Conservation (phyloP, 2,888 invertebrate genomes). For the Platypus cylindrus region DNA sequence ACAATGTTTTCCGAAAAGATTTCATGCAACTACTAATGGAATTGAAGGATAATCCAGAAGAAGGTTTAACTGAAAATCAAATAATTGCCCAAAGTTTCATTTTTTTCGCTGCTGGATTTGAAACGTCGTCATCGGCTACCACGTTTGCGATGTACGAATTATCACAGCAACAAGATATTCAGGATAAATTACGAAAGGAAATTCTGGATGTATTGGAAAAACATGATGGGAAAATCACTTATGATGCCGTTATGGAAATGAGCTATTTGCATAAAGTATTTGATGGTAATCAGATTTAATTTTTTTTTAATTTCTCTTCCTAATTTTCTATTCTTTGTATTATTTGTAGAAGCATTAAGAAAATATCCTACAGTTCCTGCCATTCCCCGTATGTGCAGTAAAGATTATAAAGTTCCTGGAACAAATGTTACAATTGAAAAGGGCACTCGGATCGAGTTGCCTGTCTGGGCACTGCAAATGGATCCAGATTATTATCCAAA, state of each 20-base stretch:
- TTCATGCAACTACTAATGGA: conserved; percentile 41
- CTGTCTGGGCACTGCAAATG: conserved; percentile 20
- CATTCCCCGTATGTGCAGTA: conserved; percentile 18
- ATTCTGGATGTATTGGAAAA: conserved; percentile 15
- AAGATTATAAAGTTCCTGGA: conserved; percentile 21
- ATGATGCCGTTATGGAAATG: conserved; percentile 21
- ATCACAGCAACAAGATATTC: conserved; percentile 18
- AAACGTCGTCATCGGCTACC: conserved; percentile 22
- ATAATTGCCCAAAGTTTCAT: conserved; percentile 16
- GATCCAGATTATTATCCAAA: conserved; percentile 33
- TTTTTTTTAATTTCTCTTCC: background rate
- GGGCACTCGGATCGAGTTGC: conserved; percentile 17
- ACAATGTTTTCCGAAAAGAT: conserved; percentile 37
- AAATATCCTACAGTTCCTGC: conserved; percentile 22
- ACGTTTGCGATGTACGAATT: conserved; percentile 21
- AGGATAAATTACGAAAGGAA: conserved; percentile 19
- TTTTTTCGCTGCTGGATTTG: conserved; percentile 22
- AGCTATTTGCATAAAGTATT: conserved; percentile 20
- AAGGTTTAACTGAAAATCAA: conserved; percentile 9
- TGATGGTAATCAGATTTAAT: conserved; percentile 13
- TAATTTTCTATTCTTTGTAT: conserved; percentile 1
- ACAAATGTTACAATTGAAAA: conserved; percentile 16
- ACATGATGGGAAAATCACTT: conserved; percentile 18
- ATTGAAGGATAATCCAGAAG: conserved; percentile 28
- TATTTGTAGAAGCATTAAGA: conserved; percentile 21